Conservation (phyloP, 2,113 vertebrate species). For the Falco punctatus region DNA sequence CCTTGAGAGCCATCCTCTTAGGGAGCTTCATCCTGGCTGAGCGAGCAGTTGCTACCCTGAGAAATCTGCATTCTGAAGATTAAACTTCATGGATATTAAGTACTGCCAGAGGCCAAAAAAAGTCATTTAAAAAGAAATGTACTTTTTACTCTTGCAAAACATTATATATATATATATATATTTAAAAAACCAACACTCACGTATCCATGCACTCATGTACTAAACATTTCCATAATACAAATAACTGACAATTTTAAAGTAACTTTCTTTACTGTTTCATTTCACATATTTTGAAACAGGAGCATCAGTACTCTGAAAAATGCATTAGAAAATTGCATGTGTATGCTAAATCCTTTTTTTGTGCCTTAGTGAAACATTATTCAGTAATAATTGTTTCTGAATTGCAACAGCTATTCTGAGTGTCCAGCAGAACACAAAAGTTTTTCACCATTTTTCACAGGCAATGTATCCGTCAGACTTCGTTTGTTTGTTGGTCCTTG, state of each 20-base stretch:
- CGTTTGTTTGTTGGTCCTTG: not conserved
- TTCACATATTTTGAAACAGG: not conserved
- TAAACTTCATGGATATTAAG: constrained; percentile 27
- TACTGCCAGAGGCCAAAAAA: not conserved
- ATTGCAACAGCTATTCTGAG: not conserved
- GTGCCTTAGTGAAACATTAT: not conserved
- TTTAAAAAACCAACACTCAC: not conserved
- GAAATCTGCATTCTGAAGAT: not conserved
- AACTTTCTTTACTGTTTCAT: not conserved
- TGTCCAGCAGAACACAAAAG: not conserved
- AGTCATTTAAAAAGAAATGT: not conserved
- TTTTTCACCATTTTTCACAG: not conserved
- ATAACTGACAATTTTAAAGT: not conserved
- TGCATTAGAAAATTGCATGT: not conserved
- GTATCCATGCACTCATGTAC: not conserved
- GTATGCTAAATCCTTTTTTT: not conserved
- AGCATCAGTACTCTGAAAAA: not conserved
- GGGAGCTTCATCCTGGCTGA: constrained; percentile 22
- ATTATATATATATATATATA: not conserved
- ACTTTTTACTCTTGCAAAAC: not conserved
- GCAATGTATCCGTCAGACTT: not conserved
- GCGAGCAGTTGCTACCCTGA: constrained; percentile 18
- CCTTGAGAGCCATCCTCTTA: not conserved
- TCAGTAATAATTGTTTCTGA: not conserved
- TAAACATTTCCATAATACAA: not conserved